Percentiles rank a stretch among this genome's conserved stretches.
phyloP scores from a whole-genome alignment of 2,797 vertebrate genomes.

The Muscicapa striata region DNA sequence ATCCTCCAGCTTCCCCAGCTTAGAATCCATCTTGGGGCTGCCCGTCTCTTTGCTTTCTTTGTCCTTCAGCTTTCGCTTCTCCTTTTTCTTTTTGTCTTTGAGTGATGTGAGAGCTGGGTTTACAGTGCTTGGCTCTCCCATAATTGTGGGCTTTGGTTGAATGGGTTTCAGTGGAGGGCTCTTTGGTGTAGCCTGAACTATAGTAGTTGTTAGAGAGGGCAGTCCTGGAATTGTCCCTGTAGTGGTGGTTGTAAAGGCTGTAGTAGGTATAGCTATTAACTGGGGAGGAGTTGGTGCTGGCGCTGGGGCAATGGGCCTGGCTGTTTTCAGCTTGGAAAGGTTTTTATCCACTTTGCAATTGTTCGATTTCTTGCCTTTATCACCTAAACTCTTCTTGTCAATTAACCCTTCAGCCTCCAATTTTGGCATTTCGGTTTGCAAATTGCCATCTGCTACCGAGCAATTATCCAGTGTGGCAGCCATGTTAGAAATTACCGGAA shows the following conservation, averaged over 20 bases:
- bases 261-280: constrained; percentile 93
- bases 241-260: constrained; percentile 83
- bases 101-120: constrained; percentile 87
- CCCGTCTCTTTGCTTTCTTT: constrained; percentile 89
- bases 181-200: constrained; percentile 90
- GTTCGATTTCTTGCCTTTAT: constrained; percentile 87
- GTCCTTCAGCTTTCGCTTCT: constrained; percentile 93
- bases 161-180: constrained; percentile 94
- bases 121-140: constrained; percentile 89
- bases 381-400: constrained; percentile 87
- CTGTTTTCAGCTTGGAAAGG: constrained; percentile 90
- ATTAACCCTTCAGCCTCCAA: constrained; percentile 94
- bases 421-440: constrained; percentile 94
- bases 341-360: constrained; percentile 91
- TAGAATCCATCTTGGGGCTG: constrained; percentile 85
- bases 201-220: constrained; percentile 85
- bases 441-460: constrained; percentile 84
- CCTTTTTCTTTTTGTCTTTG: constrained; percentile 96
- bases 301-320: constrained; percentile 90
- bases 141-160: constrained; percentile 95
- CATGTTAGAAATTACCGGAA: constrained; percentile 97
- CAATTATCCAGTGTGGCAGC: constrained; percentile 90
- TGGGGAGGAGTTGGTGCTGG: constrained; percentile 93
- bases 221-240: constrained; percentile 84
- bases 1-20: constrained; percentile 83